Evolutionary conservation across 2,888 invertebrate species (phyloP), one percentile per base, ranked within the genome.

Genomic region (Andrena camellia): DNA sequence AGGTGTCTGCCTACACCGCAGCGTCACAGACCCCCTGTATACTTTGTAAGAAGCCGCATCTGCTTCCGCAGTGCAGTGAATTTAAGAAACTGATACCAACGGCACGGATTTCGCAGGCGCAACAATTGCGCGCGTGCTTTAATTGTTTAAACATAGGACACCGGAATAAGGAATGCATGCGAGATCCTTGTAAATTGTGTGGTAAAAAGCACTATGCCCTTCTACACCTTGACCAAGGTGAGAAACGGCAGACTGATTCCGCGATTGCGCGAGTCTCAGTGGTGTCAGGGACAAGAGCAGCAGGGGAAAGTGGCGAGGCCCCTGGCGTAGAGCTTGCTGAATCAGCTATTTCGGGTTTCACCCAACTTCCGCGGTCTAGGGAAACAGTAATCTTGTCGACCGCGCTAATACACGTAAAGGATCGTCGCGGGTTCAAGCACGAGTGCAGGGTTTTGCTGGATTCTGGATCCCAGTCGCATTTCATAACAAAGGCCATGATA

Each of bases 111-210:
- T 57, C 57, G 0, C 57, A 26, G 7, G 57, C 17, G 5, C 26
- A 64, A 48, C 13, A 48, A 13, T 17, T 64, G 6, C 64, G 13
- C 3, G 64, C 23, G 26, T 64, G 64, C 17, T 64, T 64, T 26
- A 64, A 48, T 17, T 64, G 64, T 13, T 48, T 64, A 48, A 10
- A 35, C 0, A 0, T 33, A 3, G 62, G 35, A 35, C 26, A 29
- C 23, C 48, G 48, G 26, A 62, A 33, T 8, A 33, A 31, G 33
- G 33, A 62, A 6, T 62, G 62, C 35, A 35, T 35, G 7, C 62
- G 35, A 7, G 20, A 2, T n/a, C 20, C 33, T 1, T 62, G 62
- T 35, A 23, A 23, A 60, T 0, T 29, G 6, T 60, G 60, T 60
- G 17, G 6, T 17, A 60, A 60, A 31, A 60, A 60, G 31, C 29